Evolutionary conservation across 2,797 vertebrate species (phyloP).

Genomic region (Mus spretus): DNA sequence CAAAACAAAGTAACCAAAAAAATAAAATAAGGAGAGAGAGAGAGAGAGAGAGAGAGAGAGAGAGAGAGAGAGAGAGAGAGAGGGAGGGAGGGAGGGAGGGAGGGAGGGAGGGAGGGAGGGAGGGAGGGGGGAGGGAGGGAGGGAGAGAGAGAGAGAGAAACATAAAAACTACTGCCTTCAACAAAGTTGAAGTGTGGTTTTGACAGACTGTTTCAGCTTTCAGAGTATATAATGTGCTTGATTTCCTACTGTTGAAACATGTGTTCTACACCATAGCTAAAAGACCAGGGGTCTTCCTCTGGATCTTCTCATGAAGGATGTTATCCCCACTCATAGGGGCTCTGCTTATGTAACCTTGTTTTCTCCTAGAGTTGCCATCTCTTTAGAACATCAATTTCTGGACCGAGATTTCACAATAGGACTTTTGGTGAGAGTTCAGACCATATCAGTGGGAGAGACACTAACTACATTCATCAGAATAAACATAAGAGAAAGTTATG

Average conservation of each 20-base stretch:
- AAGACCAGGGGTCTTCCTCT: background rate
- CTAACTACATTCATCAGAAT: constrained; percentile 5
- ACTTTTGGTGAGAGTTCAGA: background rate
- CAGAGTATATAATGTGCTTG: background rate
- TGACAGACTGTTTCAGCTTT: background rate
- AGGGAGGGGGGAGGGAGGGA: too few relatives aligned
- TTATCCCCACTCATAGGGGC: background rate
- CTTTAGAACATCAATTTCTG: background rate
- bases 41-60: background rate
- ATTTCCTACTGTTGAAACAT: background rate
- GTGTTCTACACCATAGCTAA: background rate
- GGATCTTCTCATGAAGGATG: background rate
- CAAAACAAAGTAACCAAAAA: background rate
- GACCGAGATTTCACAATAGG: background rate
- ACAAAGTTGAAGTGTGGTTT: background rate
- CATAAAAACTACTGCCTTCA: background rate
- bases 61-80: background rate
- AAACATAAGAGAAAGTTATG: background rate
- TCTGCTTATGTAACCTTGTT: background rate
- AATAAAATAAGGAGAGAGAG: background rate
- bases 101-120: too few relatives aligned
- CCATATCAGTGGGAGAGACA: background rate
- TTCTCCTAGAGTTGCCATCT: background rate
- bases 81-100: rapidly evolving
- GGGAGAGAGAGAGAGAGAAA: background rate